Evolutionary conservation across 2,113 vertebrate species (phyloP).

Genomic region (Heloderma charlesbogerti): DNA sequence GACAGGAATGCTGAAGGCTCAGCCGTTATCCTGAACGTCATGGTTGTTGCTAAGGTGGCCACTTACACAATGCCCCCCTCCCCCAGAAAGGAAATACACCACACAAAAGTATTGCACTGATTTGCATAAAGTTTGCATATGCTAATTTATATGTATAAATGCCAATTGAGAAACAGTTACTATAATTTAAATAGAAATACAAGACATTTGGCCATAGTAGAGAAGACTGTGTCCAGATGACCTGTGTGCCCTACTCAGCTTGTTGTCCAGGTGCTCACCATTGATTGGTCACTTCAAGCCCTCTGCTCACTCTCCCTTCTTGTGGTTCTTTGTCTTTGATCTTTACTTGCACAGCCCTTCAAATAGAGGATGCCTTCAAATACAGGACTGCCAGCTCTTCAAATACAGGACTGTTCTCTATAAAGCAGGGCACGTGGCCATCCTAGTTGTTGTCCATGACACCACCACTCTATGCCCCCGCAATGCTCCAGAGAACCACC

Average conservation of each 20-base stretch:
- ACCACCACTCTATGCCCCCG: neutral
- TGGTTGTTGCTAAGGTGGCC: neutral
- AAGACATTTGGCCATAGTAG: too few species aligned
- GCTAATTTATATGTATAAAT: neutral
- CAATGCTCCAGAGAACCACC: neutral
- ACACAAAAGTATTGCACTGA: neutral
- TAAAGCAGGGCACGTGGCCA: neutral
- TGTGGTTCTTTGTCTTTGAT: too few species aligned
- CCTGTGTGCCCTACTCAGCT: too few species aligned
- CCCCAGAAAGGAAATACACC: neutral
- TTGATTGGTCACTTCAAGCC: too few species aligned
- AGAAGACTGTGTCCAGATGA: too few species aligned
- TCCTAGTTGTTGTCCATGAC: neutral
- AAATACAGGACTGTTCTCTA: neutral
- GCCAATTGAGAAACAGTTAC: neutral
- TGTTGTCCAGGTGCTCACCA: too few species aligned
- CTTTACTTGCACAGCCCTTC: too few species aligned
- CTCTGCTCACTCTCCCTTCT: too few species aligned
- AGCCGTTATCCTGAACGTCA: neutral
- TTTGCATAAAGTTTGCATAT: neutral
- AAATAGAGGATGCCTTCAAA: too few species aligned
- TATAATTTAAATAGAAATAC: neutral
- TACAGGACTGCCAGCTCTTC: too few species aligned
- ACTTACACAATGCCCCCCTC: neutral
- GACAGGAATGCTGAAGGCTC: neutral